phyloP scores from a whole-genome alignment of 1,140 invertebrate genomes.

The Mactra quadrangularis region DNA sequence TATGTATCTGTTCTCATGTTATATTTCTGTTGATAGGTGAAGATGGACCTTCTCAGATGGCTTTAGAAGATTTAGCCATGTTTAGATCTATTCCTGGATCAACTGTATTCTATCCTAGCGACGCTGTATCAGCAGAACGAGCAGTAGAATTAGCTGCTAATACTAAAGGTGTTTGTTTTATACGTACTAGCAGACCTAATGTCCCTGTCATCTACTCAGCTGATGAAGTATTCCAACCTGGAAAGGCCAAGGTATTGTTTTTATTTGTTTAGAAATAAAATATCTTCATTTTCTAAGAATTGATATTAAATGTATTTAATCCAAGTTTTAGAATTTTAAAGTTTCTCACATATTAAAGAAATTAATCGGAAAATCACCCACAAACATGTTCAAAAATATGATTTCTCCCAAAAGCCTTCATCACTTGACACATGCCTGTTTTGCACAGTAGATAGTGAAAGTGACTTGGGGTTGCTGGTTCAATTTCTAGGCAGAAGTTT shows the following conservation, averaged over 20 bases:
- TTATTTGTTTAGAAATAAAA: no score
- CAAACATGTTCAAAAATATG: background rate
- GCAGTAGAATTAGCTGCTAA: conserved; percentile 98
- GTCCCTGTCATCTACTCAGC: conserved; percentile 95
- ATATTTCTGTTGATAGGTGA: no score
- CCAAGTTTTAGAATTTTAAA: background rate
- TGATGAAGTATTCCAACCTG: conserved; percentile 91
- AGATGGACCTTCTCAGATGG: conserved; percentile 99
- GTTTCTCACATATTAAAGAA: no score
- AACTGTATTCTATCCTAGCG: conserved; percentile 98
- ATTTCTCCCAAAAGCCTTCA: background rate
- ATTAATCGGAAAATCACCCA: no score
- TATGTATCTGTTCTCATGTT: no score
- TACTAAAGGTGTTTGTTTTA: conserved; percentile 97
- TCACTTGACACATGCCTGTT: no score
- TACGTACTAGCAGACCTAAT: conserved; percentile 96
- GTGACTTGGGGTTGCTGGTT: no score
- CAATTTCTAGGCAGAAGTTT: no score
- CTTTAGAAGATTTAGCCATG: conserved; percentile 97
- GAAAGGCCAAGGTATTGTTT: conserved; percentile 85
- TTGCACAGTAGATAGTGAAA: no score
- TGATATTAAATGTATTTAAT: background rate
- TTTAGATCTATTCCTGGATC: conserved; percentile 96
- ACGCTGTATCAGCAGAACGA: conserved; percentile 97
- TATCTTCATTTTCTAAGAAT: background rate